Evolutionary conservation across 2,888 invertebrate genomes (phyloP).

Genomic region (Lithosia quadra): DNA sequence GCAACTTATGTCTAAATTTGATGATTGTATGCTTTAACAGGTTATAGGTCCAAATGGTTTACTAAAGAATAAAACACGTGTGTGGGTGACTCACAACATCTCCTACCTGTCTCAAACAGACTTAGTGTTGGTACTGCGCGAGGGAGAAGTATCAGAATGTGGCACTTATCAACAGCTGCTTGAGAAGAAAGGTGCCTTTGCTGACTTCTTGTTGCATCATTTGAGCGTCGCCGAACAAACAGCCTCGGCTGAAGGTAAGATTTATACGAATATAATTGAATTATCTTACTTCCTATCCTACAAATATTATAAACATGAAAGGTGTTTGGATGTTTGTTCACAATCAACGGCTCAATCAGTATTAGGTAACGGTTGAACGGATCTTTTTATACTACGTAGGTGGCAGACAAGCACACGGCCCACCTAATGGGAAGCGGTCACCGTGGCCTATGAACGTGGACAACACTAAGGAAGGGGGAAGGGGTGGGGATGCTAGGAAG

Average conservation of each 20-base stretch:
- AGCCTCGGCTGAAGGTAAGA: conserved; percentile 70
- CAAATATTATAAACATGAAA: no score
- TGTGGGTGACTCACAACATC: conserved; percentile 98
- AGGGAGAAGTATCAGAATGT: conserved; percentile 95
- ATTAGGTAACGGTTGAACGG: no score
- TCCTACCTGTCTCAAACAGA: conserved; percentile 96
- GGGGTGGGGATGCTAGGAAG: no score
- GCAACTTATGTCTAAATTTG: neutral
- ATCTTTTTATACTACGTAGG: no score
- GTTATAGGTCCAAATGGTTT: conserved; percentile 88
- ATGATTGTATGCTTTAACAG: conserved; percentile 7
- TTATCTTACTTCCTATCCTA: no score
- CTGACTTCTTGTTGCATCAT: conserved; percentile 93
- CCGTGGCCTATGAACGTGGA: no score
- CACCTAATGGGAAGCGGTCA: no score
- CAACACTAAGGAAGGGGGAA: no score
- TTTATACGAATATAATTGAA: neutral
- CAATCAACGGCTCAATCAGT: no score
- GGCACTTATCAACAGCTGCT: conserved; percentile 96
- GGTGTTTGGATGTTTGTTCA: no score
- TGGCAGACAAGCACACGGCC: no score
- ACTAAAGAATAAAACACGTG: conserved; percentile 92
- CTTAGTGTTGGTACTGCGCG: conserved; percentile 94
- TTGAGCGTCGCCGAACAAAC: conserved; percentile 89
- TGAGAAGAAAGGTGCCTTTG: conserved; percentile 93